A percentile compares a stretch with the other conserved stretches of the same genome.
Evolutionary conservation across 2,797 vertebrate genomes (phyloP).

Genomic region (Gambusia yucatana): DNA sequence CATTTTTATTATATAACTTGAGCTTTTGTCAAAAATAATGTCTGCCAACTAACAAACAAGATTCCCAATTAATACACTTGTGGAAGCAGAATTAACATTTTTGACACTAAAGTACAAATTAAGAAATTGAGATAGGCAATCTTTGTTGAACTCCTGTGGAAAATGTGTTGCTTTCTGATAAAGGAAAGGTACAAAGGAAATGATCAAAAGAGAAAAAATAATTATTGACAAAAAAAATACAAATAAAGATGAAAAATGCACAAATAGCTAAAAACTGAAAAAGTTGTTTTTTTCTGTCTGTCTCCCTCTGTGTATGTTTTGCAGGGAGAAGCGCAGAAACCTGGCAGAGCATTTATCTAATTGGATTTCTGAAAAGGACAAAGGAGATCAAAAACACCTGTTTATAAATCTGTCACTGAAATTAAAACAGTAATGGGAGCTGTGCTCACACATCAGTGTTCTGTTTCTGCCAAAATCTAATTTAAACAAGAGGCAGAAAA

Average conservation of each 20-base stretch:
- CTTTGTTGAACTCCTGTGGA: background rate
- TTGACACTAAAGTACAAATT: background rate
- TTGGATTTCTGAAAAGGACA: conserved; percentile 68
- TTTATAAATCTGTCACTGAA: conserved; percentile 75
- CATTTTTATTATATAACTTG: conserved; percentile 5
- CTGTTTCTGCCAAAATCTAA: conserved; percentile 76
- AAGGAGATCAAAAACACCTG: conserved; percentile 72
- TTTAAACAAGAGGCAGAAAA: conserved; percentile 58
- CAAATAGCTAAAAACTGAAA: background rate
- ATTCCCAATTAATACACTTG: background rate
- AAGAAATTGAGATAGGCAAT: background rate
- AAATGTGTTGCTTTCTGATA: conserved; percentile 5
- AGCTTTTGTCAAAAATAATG: conserved; percentile 9
- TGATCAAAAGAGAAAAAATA: background rate
- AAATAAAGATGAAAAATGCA: conserved; percentile 1
- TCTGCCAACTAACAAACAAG: conserved; percentile 10
- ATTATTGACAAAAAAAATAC: background rate
- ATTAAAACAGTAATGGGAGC: conserved; percentile 67
- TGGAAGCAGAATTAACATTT: conserved; percentile 4
- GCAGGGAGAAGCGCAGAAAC: conserved; percentile 25
- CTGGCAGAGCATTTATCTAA: conserved; percentile 71
- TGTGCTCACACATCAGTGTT: conserved; percentile 70
- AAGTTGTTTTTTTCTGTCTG: conserved; percentile 1
- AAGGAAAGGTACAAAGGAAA: background rate
- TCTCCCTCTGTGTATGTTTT: conserved; percentile 11